phyloP scores from a whole-genome alignment of 2,113 vertebrate genomes.

The Bubo scandiacus region DNA sequence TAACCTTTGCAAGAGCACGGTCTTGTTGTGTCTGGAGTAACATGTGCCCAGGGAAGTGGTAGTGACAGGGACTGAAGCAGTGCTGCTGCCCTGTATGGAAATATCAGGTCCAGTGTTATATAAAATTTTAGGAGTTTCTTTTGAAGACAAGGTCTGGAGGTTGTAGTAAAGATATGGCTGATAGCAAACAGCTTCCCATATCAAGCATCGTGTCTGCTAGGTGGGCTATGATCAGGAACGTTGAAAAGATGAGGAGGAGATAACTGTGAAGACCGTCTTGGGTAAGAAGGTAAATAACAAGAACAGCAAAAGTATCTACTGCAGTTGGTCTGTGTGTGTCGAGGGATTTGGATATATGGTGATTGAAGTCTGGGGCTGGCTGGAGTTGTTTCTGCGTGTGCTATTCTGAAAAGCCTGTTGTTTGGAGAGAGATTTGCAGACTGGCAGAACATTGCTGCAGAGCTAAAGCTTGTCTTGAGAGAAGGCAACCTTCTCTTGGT shows the following conservation, averaged over 20 bases:
- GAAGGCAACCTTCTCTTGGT: not conserved
- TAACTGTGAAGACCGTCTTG: not conserved
- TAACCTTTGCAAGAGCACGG: not conserved
- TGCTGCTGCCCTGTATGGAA: not conserved
- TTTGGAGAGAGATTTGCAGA: not conserved
- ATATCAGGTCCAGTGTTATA: not conserved
- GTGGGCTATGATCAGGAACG: no score
- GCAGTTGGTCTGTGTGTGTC: not conserved
- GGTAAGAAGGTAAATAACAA: not conserved
- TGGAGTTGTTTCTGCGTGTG: not conserved
- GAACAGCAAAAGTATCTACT: not conserved
- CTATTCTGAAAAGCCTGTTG: not conserved
- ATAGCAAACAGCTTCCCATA: not conserved
- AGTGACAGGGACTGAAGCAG: not conserved
- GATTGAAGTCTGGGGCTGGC: not conserved
- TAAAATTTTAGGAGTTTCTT: not conserved
- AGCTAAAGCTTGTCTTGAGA: not conserved
- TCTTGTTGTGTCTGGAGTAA: not conserved
- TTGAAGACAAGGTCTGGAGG: not conserved
- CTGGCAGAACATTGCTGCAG: not conserved
- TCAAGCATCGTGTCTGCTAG: not conserved
- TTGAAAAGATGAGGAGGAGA: not conserved
- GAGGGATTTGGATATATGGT: not conserved
- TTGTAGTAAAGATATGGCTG: not conserved
- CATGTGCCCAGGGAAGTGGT: not conserved